Evolutionary conservation across 2,888 invertebrate genomes (phyloP), one percentile per base, ranked within the genome.

Genomic region (Rhaphigaster nebulosa): DNA sequence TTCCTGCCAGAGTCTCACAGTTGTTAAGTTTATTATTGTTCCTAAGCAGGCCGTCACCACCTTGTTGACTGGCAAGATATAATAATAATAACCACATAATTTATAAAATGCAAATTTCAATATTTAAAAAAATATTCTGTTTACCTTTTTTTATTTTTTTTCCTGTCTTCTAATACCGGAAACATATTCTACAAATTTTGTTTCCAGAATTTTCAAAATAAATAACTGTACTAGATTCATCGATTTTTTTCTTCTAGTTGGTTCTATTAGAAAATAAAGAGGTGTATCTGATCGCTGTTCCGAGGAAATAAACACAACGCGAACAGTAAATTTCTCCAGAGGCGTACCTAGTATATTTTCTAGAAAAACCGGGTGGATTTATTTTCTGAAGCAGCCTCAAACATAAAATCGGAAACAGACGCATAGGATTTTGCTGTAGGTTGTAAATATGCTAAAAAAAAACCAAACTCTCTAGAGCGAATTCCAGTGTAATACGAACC

Each of bases 361-460:
- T 76, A 76, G 70, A 38, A 76, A 70, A 76, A 76, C 34, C 38
- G 20, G 1, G 18, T 6, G 70, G 70, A 76, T 76, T 38, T 76
- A 76, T 65, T 65, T 76, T 76, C 70, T 76, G 70, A 76, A 76
- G 70, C 34, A 34, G 38, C 70, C 20, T 76, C 70, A 38, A 38
- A 34, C 70, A 76, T 76, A 76, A 76, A 76, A 76, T 76, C 38
- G 70, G 70, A 76, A 76, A 34, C 1, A 76, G 70, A 20, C 70
- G 70, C 70, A 34, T 38, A 76, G 70, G 70, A 76, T 76, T 76
- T 76, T 23, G 70, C 70, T 76, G 70, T 76, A 20, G 70, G 70
- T 38, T 76, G 70, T 76, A 76, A 76, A 76, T 76, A 76, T 76
- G 70, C 70, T 4, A 76, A 18, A 76, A 70, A 34, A 76, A 38